Evolutionary conservation across 2,113 vertebrate genomes (phyloP), one percentile per base, ranked within the genome.

Genomic region (Psettodes erumei): DNA sequence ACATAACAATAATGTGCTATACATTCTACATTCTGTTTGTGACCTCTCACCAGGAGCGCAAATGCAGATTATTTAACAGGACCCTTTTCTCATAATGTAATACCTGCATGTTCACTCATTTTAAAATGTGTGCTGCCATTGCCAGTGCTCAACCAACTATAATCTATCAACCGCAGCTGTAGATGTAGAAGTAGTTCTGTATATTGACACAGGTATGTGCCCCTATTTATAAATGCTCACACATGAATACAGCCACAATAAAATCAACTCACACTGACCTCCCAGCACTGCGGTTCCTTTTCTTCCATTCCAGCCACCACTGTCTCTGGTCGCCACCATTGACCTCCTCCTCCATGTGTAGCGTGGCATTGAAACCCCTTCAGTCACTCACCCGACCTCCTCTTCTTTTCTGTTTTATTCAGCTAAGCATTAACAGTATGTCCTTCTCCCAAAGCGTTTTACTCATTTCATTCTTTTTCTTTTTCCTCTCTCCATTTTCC

Each of bases 201-300:
- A 6, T 27, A 35, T n/a, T n/a, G n/a, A n/a, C 19, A 1, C 16
- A 56, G 6, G 6, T 18, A 54, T 27, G 18, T 37, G 6, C 43
- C 11, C 5, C 15, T 35, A 19, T 37, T 42, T 33, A 38, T 11
- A 11, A 23, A 8, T 30, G 18, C 59, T 50, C 21, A 16, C 27
- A 38, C 18, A 43, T 28, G 4, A 19, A 65, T 27, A 33, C 27
- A 33, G n/a, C n/a, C 38, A 71, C 48, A 30, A 32, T 50, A 35
- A 58, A 66, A 38, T 28, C 50, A 58, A 32, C 6, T 0, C 54
- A 7, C 67, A 77, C 83, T 83, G 67, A 86, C 63, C 76, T 84
- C 76, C 66, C 28, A 42, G 72, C 37, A 59, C 64, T 18, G 30
- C 47, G 23, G 43, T 12, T 50, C 53, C n/a, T 71, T 40, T 78